Evolutionary conservation across 2,888 invertebrate species (phyloP), one percentile per base, ranked within the genome.

Genomic region (Cataglyphis albicans): DNA sequence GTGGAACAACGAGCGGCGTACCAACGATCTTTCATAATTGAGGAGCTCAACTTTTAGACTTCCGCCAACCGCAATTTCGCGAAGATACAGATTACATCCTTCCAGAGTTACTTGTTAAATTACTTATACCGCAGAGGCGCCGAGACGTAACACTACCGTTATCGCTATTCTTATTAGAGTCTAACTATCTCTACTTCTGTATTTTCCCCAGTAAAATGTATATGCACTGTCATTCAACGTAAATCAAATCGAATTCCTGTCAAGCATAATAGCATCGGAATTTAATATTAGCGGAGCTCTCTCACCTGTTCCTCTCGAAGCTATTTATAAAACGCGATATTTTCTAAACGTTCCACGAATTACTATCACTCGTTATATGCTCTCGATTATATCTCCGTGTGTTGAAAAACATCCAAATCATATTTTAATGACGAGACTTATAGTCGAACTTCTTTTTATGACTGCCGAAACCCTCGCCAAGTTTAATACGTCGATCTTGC

Each of bases 11-110:
- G 78, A 72, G 78, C 44, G 72, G 72, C 72, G 78, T 44, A 78
- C 78, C 78, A 70, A 70, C 78, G 59, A 70, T 80, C 78, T 80
- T 80, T 80, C 59, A 80, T 80, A 80, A 80, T 80, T 80, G 78
- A 80, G 72, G 25, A 80, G 78, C 78, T 80, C 78, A 80, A 80
- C 78, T 80, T 80, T 80, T 80, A 70, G 78, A 80, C 78, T 80
- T 80, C 55, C 76, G 76, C 76, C 76, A 41, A 57, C 78, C 72
- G 59, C 72, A 80, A 80, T 80, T 80, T 80, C 78, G 41, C 78
- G 44, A 72, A 80, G 78, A 80, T 72, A 80, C 78, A 70, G 78
- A 80, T 80, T 80, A 78, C 78, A 70, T 70, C 59, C 70, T 70
- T 78, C 35, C 78, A 44, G 72, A 80, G 78, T 80, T 80, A 80